Percentiles rank a stretch among this genome's conserved stretches.
Conservation (phyloP, 2,888 invertebrate species). For the Pegoplata infirma region DNA sequence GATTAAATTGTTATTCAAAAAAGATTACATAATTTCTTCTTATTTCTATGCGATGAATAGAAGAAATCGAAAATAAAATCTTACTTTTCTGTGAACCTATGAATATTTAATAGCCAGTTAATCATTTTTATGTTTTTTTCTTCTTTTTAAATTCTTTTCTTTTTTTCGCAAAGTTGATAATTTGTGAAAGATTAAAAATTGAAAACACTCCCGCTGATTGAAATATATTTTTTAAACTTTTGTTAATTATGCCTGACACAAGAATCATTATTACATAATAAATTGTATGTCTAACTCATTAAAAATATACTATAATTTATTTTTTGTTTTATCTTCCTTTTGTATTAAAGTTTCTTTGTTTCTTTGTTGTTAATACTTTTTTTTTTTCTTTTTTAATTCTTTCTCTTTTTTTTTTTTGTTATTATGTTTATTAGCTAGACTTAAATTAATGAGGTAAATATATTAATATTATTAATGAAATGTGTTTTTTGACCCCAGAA, state of each 20-base stretch:
- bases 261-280: conserved; percentile 2
- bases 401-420: neutral
- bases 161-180: neutral
- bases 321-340: neutral
- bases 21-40: conserved; percentile 7
- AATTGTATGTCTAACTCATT: neutral
- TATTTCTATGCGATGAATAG: neutral
- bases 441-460: conserved; percentile 8
- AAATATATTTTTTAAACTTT: neutral
- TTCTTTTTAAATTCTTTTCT: no score
- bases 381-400: neutral
- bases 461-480: neutral
- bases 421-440: neutral
- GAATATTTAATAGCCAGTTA: neutral
- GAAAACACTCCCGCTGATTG: neutral
- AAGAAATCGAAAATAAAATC: neutral
- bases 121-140: neutral
- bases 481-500: neutral
- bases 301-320: neutral
- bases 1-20: neutral
- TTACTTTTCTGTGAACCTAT: neutral
- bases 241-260: neutral
- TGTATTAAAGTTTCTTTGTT: neutral
- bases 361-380: neutral
- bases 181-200: neutral